Evolutionary conservation across 2,113 vertebrate species (phyloP).

Genomic region (Maylandia zebra): DNA sequence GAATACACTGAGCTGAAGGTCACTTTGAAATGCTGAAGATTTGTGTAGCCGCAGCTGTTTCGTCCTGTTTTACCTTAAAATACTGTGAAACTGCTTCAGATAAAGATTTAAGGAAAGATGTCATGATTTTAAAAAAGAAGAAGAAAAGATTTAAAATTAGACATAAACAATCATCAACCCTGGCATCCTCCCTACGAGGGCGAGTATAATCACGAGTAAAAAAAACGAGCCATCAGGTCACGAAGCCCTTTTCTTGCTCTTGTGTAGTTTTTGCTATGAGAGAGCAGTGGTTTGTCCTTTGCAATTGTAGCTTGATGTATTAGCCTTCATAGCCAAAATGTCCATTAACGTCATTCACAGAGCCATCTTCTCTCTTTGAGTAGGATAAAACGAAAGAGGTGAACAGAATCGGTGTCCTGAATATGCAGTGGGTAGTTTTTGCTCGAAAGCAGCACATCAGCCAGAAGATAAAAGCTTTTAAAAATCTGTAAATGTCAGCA

Average conservation of each 20-base stretch:
- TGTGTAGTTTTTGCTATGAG: neutral
- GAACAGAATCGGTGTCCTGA: neutral
- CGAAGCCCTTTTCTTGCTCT: neutral
- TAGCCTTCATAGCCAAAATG: neutral
- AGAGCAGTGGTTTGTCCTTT: neutral
- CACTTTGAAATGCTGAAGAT: neutral
- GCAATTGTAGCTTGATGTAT: neutral
- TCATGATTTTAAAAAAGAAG: neutral
- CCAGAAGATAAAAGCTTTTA: constrained; percentile 7
- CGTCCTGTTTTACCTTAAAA: neutral
- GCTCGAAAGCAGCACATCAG: neutral
- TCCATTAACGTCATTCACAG: neutral
- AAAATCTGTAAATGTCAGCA: constrained; percentile 26
- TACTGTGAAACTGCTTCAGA: neutral
- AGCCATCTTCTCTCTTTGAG: neutral
- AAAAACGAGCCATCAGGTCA: neutral
- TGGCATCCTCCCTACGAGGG: neutral
- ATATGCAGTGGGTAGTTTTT: neutral
- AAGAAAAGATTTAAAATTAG: neutral
- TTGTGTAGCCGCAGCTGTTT: neutral
- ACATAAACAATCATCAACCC: neutral
- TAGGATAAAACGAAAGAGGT: neutral
- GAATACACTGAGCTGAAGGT: neutral
- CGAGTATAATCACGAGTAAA: neutral
- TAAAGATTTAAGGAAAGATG: neutral